Percentiles rank a stretch among this genome's conserved stretches.
phyloP scores from a whole-genome alignment of 2,113 vertebrate species.

The Strix uralensis region DNA sequence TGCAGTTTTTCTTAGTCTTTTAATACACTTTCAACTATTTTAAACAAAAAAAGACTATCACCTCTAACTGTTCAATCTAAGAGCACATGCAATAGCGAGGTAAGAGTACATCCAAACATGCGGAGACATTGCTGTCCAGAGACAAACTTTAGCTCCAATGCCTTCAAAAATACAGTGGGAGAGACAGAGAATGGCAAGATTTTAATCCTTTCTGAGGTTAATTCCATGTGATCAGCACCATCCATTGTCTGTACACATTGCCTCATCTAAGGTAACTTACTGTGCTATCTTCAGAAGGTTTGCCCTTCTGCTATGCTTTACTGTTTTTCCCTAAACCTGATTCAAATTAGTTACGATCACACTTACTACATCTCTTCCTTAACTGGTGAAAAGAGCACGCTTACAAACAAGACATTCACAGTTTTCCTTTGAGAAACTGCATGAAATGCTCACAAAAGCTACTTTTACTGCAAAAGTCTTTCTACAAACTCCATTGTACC shows the following conservation, averaged over 20 bases:
- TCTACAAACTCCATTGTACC: neutral
- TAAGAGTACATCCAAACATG: too few relatives aligned
- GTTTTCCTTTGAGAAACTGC: neutral
- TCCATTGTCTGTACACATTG: neutral
- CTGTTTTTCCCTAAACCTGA: neutral
- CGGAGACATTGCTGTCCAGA: neutral
- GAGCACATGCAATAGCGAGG: neutral
- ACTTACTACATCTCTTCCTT: neutral
- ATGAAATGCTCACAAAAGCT: neutral
- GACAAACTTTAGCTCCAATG: neutral
- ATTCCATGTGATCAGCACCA: neutral
- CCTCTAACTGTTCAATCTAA: neutral
- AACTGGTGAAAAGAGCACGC: too few relatives aligned
- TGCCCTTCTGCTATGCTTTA: neutral
- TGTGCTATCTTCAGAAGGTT: neutral
- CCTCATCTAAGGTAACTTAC: neutral
- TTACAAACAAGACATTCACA: fast-evolving
- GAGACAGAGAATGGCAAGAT: neutral
- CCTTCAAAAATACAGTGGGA: neutral
- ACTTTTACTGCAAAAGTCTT: neutral
- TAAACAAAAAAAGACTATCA: neutral
- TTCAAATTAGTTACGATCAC: neutral
- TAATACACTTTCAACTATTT: neutral
- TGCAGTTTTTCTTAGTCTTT: neutral
- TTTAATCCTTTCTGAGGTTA: neutral